A percentile compares a stretch with the other conserved stretches of the same genome.
Conservation (phyloP, 2,797 vertebrate species). For the Acipenser oxyrinchus region DNA sequence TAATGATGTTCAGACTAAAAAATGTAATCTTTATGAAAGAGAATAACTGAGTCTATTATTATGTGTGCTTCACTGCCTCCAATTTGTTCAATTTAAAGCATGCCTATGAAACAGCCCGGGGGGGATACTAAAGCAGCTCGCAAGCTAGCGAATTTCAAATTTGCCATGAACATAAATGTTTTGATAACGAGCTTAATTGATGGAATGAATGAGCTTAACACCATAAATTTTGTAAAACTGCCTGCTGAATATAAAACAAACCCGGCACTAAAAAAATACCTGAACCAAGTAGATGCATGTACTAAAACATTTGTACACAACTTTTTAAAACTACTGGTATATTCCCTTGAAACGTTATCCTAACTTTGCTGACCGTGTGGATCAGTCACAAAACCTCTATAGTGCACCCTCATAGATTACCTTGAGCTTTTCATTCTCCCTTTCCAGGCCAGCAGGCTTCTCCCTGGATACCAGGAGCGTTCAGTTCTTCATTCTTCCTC, state of each 20-base stretch:
- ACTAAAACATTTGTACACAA: neutral
- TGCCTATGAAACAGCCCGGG: neutral
- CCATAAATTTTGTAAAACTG: neutral
- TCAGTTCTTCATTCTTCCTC: constrained; percentile 80
- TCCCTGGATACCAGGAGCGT: constrained; percentile 59
- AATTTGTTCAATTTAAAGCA: constrained; percentile 9
- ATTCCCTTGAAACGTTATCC: neutral
- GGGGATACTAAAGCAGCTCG: neutral
- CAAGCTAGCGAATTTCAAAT: neutral
- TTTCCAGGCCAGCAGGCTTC: constrained; percentile 60
- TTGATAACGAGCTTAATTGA: constrained; percentile 8
- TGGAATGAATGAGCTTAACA: neutral
- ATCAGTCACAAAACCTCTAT: too few species aligned
- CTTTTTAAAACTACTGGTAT: neutral
- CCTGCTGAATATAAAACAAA: neutral
- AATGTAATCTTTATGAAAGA: constrained; percentile 13
- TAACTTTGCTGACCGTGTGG: too few species aligned
- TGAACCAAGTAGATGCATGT: too few species aligned
- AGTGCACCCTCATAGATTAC: constrained; percentile 39
- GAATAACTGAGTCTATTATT: constrained; percentile 5
- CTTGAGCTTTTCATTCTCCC: constrained; percentile 74
- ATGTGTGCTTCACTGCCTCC: constrained; percentile 6
- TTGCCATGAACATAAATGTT: constrained; percentile 2
- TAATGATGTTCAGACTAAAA: neutral
- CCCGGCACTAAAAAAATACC: too few species aligned